Evolutionary conservation across 2,797 vertebrate genomes (phyloP).

Genomic region (Anabacerthia variegaticeps): DNA sequence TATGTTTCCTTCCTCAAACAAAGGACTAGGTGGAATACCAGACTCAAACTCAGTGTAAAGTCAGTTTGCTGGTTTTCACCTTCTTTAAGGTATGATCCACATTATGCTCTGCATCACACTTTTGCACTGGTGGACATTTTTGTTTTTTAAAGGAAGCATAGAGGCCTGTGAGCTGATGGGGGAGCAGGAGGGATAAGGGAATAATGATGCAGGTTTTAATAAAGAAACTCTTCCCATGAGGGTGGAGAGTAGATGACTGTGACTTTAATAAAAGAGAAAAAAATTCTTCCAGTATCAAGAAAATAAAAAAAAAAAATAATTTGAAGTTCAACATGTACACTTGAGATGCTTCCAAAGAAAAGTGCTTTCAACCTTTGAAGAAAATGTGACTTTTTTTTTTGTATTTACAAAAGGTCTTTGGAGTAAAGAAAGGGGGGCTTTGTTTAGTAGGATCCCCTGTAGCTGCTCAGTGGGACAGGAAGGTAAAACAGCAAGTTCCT

Average conservation of each 20-base stretch:
- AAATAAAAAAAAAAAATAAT: neutral
- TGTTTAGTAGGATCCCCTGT: neutral
- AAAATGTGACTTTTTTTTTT: neutral
- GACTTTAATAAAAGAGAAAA: slow-evolving; percentile 15
- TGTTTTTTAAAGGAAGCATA: neutral
- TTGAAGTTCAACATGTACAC: neutral
- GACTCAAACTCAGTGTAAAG: neutral
- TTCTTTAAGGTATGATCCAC: neutral
- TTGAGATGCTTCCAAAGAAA: neutral
- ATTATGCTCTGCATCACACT: neutral
- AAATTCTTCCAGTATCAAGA: neutral
- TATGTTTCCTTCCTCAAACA: neutral
- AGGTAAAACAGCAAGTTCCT: neutral
- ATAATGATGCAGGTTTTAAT: slow-evolving; percentile 46
- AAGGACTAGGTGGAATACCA: neutral
- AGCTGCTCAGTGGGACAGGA: neutral
- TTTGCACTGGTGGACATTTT: neutral
- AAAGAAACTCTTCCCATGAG: neutral
- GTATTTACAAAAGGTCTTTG: neutral
- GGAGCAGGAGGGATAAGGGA: neutral
- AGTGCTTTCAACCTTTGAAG: neutral
- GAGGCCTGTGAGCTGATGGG: neutral
- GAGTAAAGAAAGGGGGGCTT: neutral
- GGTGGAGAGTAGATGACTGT: neutral
- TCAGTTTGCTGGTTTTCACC: neutral